phyloP scores from a whole-genome alignment of 2,113 vertebrate genomes.

The Casuarius casuarius region DNA sequence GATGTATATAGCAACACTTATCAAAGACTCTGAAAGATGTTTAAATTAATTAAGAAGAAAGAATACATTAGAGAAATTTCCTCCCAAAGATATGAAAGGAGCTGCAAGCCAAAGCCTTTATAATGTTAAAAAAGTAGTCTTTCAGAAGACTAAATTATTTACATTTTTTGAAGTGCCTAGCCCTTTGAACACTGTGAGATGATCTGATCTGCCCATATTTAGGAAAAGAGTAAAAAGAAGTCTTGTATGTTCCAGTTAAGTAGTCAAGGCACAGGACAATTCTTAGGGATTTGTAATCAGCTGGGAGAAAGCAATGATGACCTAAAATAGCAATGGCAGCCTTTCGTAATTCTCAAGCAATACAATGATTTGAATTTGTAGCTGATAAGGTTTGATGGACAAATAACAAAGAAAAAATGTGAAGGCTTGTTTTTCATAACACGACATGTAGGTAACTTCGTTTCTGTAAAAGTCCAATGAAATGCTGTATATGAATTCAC shows the following conservation, averaged over 20 bases:
- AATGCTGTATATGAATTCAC: neutral
- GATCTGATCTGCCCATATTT: neutral
- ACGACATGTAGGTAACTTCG: neutral
- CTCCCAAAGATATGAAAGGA: neutral
- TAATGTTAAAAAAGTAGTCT: neutral
- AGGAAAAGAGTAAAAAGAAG: neutral
- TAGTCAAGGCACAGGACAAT: neutral
- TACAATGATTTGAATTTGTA: neutral
- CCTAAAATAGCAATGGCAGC: neutral
- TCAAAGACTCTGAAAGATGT: slow-evolving; percentile 16
- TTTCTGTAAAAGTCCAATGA: neutral
- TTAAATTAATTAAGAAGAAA: slow-evolving; percentile 66
- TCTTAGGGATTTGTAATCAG: neutral
- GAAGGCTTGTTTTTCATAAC: neutral
- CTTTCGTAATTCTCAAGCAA: neutral
- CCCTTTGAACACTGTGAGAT: neutral
- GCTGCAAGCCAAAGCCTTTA: neutral
- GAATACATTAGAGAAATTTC: neutral
- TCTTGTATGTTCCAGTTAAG: neutral
- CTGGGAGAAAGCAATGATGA: neutral
- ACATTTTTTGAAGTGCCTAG: neutral
- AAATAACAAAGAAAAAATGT: neutral
- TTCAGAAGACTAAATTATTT: slow-evolving; percentile 33
- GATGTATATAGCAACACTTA: neutral
- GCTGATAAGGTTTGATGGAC: neutral